Conservation (phyloP, 2,888 invertebrate genomes). For the Lomographa bimaculata region DNA sequence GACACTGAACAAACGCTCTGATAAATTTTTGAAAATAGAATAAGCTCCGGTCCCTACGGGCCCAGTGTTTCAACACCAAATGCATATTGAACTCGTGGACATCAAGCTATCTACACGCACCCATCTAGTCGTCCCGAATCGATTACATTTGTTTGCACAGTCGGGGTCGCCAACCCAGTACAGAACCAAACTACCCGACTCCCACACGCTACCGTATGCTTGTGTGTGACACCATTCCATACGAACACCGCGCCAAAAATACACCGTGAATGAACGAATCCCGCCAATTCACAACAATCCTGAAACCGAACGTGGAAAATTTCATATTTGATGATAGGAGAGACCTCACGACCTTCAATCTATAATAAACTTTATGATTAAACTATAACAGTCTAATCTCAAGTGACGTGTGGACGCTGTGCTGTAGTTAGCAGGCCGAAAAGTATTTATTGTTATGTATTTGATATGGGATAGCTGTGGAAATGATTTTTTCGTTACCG, state of each 20-base stretch:
- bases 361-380: constrained; percentile 42
- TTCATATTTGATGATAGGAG: constrained; percentile 59
- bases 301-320: constrained; percentile 67
- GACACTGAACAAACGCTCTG: too few species aligned
- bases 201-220: background rate
- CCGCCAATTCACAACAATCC: constrained; percentile 52
- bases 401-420: too few species aligned
- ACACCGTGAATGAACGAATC: constrained; percentile 58
- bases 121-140: constrained; percentile 49
- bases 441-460: constrained; percentile 12
- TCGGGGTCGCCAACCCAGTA: constrained; percentile 68
- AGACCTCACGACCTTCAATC: constrained; percentile 44
- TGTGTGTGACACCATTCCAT: constrained; percentile 63
- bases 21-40: too few species aligned
- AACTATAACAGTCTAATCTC: constrained; percentile 4
- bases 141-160: constrained; percentile 72
- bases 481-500: constrained; percentile 7
- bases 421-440: background rate
- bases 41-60: too few species aligned
- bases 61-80: too few species aligned
- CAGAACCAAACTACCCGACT: constrained; percentile 2
- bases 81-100: too few species aligned
- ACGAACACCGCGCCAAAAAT: constrained; percentile 63
- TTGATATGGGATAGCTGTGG: constrained; percentile 9
- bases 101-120: too few species aligned